Base-by-base conservation (phyloP, 2,797 vertebrate genomes). In the Sebastes matsubarae region DNA sequence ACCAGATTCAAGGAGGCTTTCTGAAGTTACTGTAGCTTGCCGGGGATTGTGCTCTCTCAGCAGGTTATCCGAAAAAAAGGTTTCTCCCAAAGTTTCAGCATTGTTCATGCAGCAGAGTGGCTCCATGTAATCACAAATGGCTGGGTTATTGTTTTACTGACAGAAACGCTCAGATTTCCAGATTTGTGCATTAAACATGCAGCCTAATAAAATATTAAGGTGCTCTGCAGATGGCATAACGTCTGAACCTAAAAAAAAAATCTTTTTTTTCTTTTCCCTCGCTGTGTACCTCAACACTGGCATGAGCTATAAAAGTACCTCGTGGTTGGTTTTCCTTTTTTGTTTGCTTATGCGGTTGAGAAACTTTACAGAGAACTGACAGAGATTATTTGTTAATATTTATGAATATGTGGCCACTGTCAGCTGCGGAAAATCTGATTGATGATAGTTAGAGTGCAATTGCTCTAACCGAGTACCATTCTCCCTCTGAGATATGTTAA, bases 121-220 rank as follows among this genome's bases (percentile, higher is more conserved):
- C 86, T 93, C 81, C 65, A 63, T 84, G 90, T 93, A 91, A 94
- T 93, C 90, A 94, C 88, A 93, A 95, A 95, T 92, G 89, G 88
- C 84, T 87, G 36, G 78, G 84, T 92, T 94, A 95, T 93, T 95
- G 93, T 95, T 95, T 95, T 90, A 94, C 92, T 88, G 91, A 92
- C 91, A 94, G 87, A 85, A 92, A 92, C 57, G 46, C 93, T 92
- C 92, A 79, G 73, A 93, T 94, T 94, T 93, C 77, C 14, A 90
- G 87, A 91, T 93, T 90, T 92, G 87, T 59, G 81, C 94, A 94
- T 94, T 95, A 95, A 94, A 93, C 84, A 93, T 92, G 92, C 88
- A 94, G 82, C 77, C 83, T 91, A 78, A 95, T 95, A 91, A 95
- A 96, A 95, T 96, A 95, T 95, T 94, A 91, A 95, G 87, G 85